phyloP scores from a whole-genome alignment of 2,888 invertebrate genomes.

The Tachina grossa region DNA sequence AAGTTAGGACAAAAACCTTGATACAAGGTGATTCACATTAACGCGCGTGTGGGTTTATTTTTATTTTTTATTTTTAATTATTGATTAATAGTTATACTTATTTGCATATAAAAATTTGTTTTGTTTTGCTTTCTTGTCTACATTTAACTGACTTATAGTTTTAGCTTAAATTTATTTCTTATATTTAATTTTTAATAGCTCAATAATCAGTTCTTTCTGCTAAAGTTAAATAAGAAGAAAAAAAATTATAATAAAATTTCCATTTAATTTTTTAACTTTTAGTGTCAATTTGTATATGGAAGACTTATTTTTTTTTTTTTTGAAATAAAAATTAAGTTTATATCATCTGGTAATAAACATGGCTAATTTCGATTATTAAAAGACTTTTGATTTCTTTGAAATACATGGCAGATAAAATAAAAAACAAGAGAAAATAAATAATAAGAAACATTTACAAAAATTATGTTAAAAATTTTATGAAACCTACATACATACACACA shows the following conservation, averaged over 20 bases:
- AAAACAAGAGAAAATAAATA: conserved; percentile 7
- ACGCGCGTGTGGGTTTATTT: not conserved
- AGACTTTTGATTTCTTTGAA: conserved; percentile 33
- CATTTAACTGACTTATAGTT: conserved; percentile 67
- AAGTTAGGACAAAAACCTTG: conserved; percentile 80
- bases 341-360: conserved; percentile 15
- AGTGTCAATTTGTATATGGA: conserved; percentile 51
- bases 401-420: conserved; percentile 40
- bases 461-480: conserved; percentile 5
- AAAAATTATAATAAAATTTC: not conserved
- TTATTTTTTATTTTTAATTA: conserved; percentile 13
- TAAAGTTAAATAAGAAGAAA: conserved; percentile 24
- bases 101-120: conserved; percentile 6
- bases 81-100: not conserved
- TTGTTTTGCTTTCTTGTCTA: conserved; percentile 16
- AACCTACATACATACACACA: conserved; percentile 12
- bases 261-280: conserved; percentile 52
- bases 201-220: conserved; percentile 65
- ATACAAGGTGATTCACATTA: conserved; percentile 81
- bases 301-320: conserved; percentile 52
- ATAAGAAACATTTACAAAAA: conserved; percentile 38
- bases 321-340: conserved; percentile 1
- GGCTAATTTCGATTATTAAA: conserved; percentile 36
- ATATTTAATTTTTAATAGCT: conserved; percentile 58
- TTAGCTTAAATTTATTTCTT: conserved; percentile 37